These are phyloP conservation scores for Tolmerus cingulatus DNA, from an alignment of 2,888 invertebrate genomes.

Conservation along the genomic window DNA sequence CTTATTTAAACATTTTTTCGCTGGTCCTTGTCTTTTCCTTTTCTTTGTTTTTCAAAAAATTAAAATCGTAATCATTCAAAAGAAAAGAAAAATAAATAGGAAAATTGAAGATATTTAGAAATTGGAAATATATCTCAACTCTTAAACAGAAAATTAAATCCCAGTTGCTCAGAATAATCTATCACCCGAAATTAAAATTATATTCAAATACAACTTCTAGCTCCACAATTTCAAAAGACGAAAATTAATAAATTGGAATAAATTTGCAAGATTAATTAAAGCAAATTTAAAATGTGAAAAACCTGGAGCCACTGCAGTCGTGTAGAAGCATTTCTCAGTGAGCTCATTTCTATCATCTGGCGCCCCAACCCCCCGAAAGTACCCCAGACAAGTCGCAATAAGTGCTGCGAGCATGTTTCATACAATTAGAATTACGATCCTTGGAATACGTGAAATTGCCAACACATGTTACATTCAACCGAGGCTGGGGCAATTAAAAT, in stretches of 20 bases:
- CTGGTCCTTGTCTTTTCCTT: no score
- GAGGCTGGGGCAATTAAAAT: not conserved
- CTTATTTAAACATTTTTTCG: no score
- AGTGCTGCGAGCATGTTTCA: slow-evolving; percentile 14
- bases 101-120: no score
- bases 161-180: not conserved
- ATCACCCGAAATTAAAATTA: not conserved
- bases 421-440: slow-evolving; percentile 27
- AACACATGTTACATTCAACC: slow-evolving; percentile 6
- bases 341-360: slow-evolving; percentile 20
- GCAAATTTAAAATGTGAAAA: not conserved
- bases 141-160: not conserved
- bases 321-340: not conserved
- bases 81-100: no score
- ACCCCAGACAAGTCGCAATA: not conserved
- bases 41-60: no score
- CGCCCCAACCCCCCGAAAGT: not conserved
- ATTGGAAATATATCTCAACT: no score
- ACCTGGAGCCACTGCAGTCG: not conserved
- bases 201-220: not conserved
- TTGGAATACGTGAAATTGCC: slow-evolving; percentile 7
- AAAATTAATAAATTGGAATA: not conserved
- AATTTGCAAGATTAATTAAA: not conserved
- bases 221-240: not conserved
- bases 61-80: no score